Base-by-base conservation (phyloP, 2,797 vertebrate species). In the Mergus octosetaceus region DNA sequence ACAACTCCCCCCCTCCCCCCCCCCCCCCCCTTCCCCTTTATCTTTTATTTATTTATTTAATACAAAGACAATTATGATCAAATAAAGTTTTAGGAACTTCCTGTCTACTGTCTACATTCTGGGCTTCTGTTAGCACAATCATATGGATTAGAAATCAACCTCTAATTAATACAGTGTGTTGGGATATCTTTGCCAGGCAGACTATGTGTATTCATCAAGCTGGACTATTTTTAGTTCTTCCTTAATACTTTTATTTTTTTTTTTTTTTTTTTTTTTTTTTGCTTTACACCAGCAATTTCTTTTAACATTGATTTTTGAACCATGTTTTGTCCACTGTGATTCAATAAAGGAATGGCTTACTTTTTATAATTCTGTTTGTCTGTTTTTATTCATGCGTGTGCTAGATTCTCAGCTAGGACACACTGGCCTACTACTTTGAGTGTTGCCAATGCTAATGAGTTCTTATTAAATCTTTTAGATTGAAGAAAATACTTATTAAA, bases 161-260 rank as follows among this genome's bases (percentile, higher is more conserved):
- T 51, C 28, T 75, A 53, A 66, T 58, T 43, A 58, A 69, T 81
- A 64, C 2, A 54, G 13, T 18, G 7, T 11, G 1, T 65, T 14
- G 47, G 1, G 2, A 57, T 0, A 1, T 13, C 7, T 77, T 54
- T 90, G 10, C 4, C n/a, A 58, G 7, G 8, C 22, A 83, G 4
- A 38, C 4, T 30, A 8, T 75, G 10, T n/a, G 5, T 43, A 10
- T 76, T 85, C 8, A 32, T 51, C 25, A 80, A 14, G 14, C 10
- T 70, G 4, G 3, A 77, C 4, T 86, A 70, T 38, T 77, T 43
- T 76, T 43, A 61, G 39, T 73, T 80, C 16, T 73, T 5, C 7
- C 32, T 70, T 12, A 66, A 15, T 20, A 41, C 4, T 7, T 0
- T 51, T 22, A 24, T 49, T 12, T 45, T 45, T 0, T 45, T 36